A percentile compares a stretch with the other conserved stretches of the same genome.
phyloP scores from a whole-genome alignment of 1,140 invertebrate genomes.

The Drosophila ananassae region DNA sequence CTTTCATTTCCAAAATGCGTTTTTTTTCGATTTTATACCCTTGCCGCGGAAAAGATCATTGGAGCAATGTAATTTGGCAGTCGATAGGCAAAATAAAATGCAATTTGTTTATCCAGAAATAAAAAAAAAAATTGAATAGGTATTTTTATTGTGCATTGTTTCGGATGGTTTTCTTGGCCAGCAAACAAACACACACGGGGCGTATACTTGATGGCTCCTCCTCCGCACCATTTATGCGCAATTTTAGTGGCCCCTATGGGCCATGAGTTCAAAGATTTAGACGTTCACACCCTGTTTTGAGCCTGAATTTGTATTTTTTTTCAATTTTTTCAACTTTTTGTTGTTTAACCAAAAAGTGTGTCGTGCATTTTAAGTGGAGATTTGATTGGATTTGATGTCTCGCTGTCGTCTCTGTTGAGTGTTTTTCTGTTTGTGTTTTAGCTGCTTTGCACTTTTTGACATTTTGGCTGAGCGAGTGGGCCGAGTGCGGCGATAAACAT shows the following conservation, averaged over 20 bases:
- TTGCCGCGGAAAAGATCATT: constrained; percentile 53
- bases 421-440: constrained; percentile 17
- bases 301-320: neutral
- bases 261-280: constrained; percentile 54
- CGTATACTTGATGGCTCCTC: constrained; percentile 40
- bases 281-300: constrained; percentile 55
- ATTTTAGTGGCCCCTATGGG: constrained; percentile 9
- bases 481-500: constrained; percentile 47
- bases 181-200: constrained; percentile 23
- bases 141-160: constrained; percentile 66
- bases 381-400: constrained; percentile 59
- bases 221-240: constrained; percentile 32
- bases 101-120: constrained; percentile 27
- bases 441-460: constrained; percentile 59
- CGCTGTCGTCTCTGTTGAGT: constrained; percentile 20
- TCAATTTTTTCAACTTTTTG: neutral
- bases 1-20: constrained; percentile 70
- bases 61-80: constrained; percentile 63
- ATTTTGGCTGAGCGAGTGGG: constrained; percentile 47
- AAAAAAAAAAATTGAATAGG: neutral
- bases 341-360: constrained; percentile 58
- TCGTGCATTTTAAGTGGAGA: constrained; percentile 72
- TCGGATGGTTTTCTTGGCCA: constrained; percentile 20
- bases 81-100: constrained; percentile 27
- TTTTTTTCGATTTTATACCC: constrained; percentile 44